Evolutionary conservation across 2,113 vertebrate genomes (phyloP).

Genomic region (Anarhynchus alexandrinus): DNA sequence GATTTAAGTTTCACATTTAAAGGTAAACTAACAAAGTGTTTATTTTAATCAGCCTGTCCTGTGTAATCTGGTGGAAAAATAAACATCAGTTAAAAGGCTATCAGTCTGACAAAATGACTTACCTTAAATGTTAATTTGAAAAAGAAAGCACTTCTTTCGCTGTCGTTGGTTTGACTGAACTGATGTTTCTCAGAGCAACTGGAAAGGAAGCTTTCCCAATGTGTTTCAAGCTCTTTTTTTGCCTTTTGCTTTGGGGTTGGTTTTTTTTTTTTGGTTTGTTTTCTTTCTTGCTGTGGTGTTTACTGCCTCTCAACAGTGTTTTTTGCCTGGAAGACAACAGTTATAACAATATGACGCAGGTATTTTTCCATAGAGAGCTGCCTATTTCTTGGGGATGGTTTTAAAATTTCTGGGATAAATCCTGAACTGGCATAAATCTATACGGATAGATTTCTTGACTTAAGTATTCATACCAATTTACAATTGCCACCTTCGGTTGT

Average conservation of each 20-base stretch:
- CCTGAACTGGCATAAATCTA: background rate
- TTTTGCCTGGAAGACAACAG: background rate
- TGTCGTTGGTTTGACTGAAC: background rate
- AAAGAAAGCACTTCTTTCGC: background rate
- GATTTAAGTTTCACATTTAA: constrained; percentile 32
- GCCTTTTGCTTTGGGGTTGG: background rate
- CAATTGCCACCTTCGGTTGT: fast-evolving
- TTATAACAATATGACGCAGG: background rate
- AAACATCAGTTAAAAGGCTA: constrained; percentile 7
- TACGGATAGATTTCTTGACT: background rate
- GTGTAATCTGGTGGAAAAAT: constrained; percentile 18
- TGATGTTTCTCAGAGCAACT: background rate
- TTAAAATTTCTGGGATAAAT: background rate
- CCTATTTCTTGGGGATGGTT: background rate
- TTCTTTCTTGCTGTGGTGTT: background rate
- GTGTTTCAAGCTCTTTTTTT: background rate
- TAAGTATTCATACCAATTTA: background rate
- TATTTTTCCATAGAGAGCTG: background rate
- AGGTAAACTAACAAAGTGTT: constrained; percentile 1
- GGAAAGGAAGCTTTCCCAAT: background rate
- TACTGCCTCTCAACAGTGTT: background rate
- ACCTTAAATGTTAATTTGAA: constrained; percentile 38
- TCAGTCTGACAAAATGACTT: background rate
- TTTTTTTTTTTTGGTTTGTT: no score
- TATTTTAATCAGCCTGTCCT: constrained; percentile 31